Conservation (phyloP, 2,888 invertebrate genomes). For the Antheraea yamamai region DNA sequence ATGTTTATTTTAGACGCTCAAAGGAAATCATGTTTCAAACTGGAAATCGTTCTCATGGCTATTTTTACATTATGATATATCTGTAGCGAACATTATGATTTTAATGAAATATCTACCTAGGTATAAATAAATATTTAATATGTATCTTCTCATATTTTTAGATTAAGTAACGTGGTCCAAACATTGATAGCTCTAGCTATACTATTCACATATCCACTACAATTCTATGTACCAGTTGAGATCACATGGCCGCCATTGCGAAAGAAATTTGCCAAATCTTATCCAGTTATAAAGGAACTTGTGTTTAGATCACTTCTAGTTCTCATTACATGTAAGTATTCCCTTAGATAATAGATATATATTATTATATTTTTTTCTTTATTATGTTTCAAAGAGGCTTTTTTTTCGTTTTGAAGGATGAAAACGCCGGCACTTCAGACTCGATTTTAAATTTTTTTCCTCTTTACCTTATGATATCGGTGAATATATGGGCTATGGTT, state of each 20-base stretch:
- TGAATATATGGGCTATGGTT: too few species aligned
- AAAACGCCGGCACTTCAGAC: too few species aligned
- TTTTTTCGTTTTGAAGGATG: too few species aligned
- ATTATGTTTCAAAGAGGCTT: too few species aligned
- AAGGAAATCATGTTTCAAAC: background rate
- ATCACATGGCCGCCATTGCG: slow-evolving; percentile 91
- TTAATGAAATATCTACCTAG: background rate
- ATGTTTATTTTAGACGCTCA: background rate
- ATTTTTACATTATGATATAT: background rate
- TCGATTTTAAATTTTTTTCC: too few species aligned
- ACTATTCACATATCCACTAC: slow-evolving; percentile 94
- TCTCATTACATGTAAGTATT: slow-evolving; percentile 90
- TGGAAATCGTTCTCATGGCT: background rate
- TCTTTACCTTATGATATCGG: too few species aligned
- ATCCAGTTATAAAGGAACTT: slow-evolving; percentile 85
- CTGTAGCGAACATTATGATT: background rate
- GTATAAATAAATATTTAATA: background rate
- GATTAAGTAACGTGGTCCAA: slow-evolving; percentile 91
- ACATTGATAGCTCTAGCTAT: slow-evolving; percentile 93
- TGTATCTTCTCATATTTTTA: slow-evolving; percentile 46
- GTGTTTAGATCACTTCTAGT: slow-evolving; percentile 88
- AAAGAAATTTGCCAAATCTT: slow-evolving; percentile 78
- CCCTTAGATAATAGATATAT: background rate
- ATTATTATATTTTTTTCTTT: too few species aligned
- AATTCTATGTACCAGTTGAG: slow-evolving; percentile 96